Evolutionary conservation across 1,140 invertebrate species (phyloP).

Genomic region (Dendrolimus kikuchii): DNA sequence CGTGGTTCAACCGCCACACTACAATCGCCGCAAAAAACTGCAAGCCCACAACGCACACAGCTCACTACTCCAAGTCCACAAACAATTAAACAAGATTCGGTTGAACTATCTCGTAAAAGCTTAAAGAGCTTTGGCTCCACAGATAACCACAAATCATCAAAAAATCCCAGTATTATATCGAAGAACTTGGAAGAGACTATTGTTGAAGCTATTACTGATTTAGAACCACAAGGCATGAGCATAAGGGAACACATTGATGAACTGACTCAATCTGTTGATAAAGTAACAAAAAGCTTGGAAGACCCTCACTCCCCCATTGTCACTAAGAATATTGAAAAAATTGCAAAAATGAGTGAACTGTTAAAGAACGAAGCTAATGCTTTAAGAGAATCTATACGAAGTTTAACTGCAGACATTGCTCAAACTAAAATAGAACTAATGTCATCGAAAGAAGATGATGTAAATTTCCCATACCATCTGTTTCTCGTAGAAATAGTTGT

Average conservation of each 20-base stretch:
- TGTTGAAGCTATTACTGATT: slow-evolving; percentile 16
- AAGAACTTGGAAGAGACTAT: slow-evolving; percentile 13
- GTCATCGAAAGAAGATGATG: slow-evolving; percentile 26
- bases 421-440: slow-evolving; percentile 41
- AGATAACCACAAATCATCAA: slow-evolving; percentile 5
- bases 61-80: too few relatives aligned
- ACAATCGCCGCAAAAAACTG: too few relatives aligned
- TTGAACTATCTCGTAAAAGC: too few relatives aligned
- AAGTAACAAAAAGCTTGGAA: slow-evolving; percentile 22
- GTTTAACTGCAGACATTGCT: slow-evolving; percentile 43
- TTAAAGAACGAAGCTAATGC: slow-evolving; percentile 55
- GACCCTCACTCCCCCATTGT: slow-evolving; percentile 21
- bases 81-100: too few relatives aligned
- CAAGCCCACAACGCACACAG: too few relatives aligned
- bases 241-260: slow-evolving; percentile 32
- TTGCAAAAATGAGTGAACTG: slow-evolving; percentile 50
- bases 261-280: slow-evolving; percentile 23
- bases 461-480: slow-evolving; percentile 57
- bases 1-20: too few relatives aligned
- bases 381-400: slow-evolving; percentile 47
- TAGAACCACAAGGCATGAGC: slow-evolving; percentile 27
- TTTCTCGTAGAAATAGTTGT: slow-evolving; percentile 59
- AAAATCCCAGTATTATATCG: slow-evolving; percentile 12
- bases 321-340: slow-evolving; percentile 51
- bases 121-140: too few relatives aligned